Conservation (phyloP, 2,113 vertebrate species). For the Spilogale gracilis region DNA sequence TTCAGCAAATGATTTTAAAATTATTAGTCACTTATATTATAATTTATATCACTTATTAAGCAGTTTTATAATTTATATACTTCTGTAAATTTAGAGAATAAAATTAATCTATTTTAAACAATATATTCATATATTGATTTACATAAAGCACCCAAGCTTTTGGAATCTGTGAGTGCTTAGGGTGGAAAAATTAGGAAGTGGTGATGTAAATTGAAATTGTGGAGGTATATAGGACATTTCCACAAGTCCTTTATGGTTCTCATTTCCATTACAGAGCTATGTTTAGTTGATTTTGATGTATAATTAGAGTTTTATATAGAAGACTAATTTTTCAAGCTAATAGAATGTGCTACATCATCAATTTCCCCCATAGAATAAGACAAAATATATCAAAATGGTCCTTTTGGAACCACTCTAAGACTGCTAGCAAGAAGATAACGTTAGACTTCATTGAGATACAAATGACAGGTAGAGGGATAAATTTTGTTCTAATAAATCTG, state of each 20-base stretch:
- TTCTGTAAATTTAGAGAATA: conserved; percentile 34
- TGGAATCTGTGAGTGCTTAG: conserved; percentile 6
- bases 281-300: background rate
- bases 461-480: background rate
- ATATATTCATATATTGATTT: background rate
- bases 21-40: background rate
- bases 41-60: conserved; percentile 5
- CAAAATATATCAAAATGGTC: background rate
- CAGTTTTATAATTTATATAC: background rate
- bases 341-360: background rate
- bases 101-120: background rate
- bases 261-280: background rate
- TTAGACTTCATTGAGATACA: conserved; percentile 23
- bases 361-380: background rate
- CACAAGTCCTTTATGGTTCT: background rate
- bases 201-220: background rate
- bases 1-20: conserved; percentile 3
- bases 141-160: background rate
- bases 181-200: background rate
- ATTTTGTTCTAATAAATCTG: conserved; percentile 49
- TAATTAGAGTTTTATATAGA: conserved; percentile 39
- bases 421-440: background rate
- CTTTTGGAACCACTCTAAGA: background rate
- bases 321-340: conserved; percentile 40
- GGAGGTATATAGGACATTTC: background rate